Base-by-base conservation (phyloP, 2,113 vertebrate genomes). In the Irena cyanogastra region DNA sequence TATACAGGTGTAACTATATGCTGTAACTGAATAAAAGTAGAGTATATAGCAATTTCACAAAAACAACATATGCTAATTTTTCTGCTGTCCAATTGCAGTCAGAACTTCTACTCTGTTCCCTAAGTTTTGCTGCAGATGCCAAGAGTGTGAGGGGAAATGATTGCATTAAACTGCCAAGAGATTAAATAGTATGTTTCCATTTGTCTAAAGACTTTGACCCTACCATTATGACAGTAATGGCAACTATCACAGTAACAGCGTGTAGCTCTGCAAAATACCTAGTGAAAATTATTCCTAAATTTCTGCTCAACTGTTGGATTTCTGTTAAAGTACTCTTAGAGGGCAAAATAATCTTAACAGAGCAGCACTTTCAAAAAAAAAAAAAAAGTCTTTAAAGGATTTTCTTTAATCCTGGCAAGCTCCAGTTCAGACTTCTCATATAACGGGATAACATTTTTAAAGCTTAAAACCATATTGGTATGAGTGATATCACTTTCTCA, bases 371-470 rank as follows among this genome's bases (percentile, higher is more conserved):
- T 37, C 4, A 6, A 31, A 56, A 57, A 47, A 71, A 49, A 52
- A 79, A 78, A 63, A 78, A 54, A 68, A 42, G 9, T 52, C 57
- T 92, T 81, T 57, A 89, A 82, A 91, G 77, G 84, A 83, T 94
- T 97, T 90, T 89, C 65, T 87, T 87, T 94, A 95, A 91, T 95
- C 77, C 91, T 89, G 53, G 61, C 61, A 93, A 94, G 83, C 70
- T 76, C 81, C 54, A 45, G 70, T 91, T 97, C 78, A 95, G 78
- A 33, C 75, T 93, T 94, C 78, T 94, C 59, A 13, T 82, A 41
- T 91, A 97, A 93, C 77, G 76, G 93, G 94, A 94, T 95, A 95
- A 94, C 88, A 84, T 78, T 90, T 83, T 82, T 85, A 89, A 94
- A 89, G 91, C 94, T 91, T 94, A 93, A 94, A 93, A 54, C 63